Conservation (phyloP, 2,113 vertebrate species). For the Oreotrochilus melanogaster region DNA sequence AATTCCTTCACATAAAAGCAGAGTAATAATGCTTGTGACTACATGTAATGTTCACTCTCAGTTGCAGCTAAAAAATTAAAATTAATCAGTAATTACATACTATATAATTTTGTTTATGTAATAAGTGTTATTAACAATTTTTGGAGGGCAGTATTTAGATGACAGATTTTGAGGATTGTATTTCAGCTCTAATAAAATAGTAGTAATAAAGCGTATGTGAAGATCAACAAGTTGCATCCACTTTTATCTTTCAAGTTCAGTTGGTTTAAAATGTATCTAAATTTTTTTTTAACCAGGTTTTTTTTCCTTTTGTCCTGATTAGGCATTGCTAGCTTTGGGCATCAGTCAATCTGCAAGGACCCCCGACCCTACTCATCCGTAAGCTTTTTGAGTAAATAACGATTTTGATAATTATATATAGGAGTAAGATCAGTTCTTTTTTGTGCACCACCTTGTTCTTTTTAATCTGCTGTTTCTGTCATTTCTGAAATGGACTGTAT, state of each 20-base stretch:
- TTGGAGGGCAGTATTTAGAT: background rate
- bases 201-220: background rate
- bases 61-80: background rate
- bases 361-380: conserved; percentile 94
- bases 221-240: background rate
- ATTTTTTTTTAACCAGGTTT: background rate
- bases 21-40: background rate
- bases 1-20: background rate
- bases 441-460: background rate
- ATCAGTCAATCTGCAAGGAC: conserved; percentile 95
- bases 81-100: background rate
- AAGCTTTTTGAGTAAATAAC: conserved; percentile 76
- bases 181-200: background rate
- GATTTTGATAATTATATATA: background rate
- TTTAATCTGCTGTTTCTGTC: background rate
- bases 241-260: background rate
- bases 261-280: background rate
- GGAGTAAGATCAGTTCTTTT: background rate
- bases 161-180: background rate
- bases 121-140: background rate
- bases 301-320: background rate
- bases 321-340: conserved; percentile 93
- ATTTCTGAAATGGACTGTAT: background rate
- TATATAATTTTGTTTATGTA: background rate
- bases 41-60: background rate